Evolutionary conservation across 2,888 invertebrate species (phyloP), one percentile per base, ranked within the genome.

Genomic region (Coelopa pilipes): DNA sequence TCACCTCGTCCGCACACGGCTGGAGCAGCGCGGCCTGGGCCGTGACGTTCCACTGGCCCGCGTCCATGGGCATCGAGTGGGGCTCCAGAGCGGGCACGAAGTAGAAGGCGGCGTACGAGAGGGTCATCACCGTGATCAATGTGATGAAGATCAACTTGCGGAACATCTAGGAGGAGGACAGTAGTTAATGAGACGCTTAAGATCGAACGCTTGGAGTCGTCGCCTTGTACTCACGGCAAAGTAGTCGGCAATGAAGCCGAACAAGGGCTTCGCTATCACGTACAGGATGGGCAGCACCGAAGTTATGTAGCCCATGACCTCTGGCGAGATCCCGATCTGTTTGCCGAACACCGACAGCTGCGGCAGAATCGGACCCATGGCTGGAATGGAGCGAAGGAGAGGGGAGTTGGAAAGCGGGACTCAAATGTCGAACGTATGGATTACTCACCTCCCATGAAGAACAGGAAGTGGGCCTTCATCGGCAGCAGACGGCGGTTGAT

Each of bases 391-490:
- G 4, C 2, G 4, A 59, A 59, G 5, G 21, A 17, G 19, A 21
- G 57, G 55, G 34, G n/a, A n/a, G 19, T 15, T 1, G 21, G 10
- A 21, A 49, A 46, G 47, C 1, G 3, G 17, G 15, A 17, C 13
- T 63, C 17, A 60, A 9, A 60, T 12, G 5, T 3, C 19, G 12
- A 19, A n/a, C n/a, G n/a, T 45, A 13, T 10, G 34, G 15, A 74
- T 59, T 65, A 89, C 91, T 92, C 88, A 95, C 95, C 94, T 79
- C 93, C 94, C 90, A 95, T 94, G 81, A 96, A 94, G 84, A 95
- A 93, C 88, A 96, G 95, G 84, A 92, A 96, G 84, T 96, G 96
- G 0, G 92, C 92, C 89, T 96, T 96, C 68, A 96, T 90, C 13
- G 96, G 95, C 86, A 96, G 81, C 69, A 95, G 89, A 60, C 89